Evolutionary conservation across 2,113 vertebrate genomes (phyloP).

Genomic region (Poeciliopsis prolifica): DNA sequence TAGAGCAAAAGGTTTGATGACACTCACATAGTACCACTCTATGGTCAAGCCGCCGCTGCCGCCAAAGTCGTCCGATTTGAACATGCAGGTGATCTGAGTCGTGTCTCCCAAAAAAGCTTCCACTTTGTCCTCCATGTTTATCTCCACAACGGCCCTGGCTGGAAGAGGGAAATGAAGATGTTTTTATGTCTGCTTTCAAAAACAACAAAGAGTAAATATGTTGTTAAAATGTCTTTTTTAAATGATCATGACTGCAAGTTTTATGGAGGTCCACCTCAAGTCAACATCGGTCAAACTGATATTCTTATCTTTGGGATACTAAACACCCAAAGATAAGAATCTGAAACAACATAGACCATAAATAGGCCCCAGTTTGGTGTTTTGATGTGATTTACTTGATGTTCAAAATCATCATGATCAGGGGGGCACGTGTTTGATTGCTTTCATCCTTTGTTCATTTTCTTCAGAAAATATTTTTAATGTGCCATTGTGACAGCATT

Average conservation of each 20-base stretch:
- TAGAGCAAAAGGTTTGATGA: not conserved
- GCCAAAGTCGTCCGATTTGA: conserved; percentile 39
- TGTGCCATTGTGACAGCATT: not conserved
- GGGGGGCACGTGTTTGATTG: not conserved
- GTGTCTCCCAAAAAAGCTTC: conserved; percentile 38
- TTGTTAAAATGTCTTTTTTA: not conserved
- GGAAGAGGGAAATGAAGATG: conserved; percentile 23
- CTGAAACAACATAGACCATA: not conserved
- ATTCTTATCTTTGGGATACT: too few species aligned
- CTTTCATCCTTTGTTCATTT: not conserved
- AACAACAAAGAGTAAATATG: not conserved
- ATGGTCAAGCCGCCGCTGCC: conserved; percentile 37
- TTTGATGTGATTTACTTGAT: not conserved
- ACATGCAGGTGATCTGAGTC: conserved; percentile 61
- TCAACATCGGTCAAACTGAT: not conserved
- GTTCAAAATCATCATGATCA: not conserved
- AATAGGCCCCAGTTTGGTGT: not conserved
- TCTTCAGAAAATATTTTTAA: not conserved
- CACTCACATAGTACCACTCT: conserved; percentile 66
- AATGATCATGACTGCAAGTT: not conserved
- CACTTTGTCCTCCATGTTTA: conserved; percentile 70
- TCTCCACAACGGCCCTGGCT: conserved; percentile 45
- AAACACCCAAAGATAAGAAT: not conserved
- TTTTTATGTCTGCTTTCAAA: not conserved
- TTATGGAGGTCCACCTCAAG: not conserved